phyloP scores from a whole-genome alignment of 2,797 vertebrate species.

The Scomberomorus guttatus region DNA sequence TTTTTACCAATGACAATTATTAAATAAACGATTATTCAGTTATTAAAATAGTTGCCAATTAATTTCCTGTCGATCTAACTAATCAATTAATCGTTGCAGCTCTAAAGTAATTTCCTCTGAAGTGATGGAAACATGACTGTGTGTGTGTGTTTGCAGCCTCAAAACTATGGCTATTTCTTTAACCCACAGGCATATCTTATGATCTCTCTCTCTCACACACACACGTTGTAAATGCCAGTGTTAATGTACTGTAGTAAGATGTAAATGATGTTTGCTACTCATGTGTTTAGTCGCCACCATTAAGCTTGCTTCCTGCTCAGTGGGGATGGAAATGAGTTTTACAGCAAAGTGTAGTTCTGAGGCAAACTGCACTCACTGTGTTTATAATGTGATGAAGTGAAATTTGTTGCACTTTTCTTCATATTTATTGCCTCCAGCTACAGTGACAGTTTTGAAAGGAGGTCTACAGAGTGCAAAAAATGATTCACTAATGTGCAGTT shows the following conservation, averaged over 20 bases:
- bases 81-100: not conserved
- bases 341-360: constrained; percentile 6
- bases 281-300: constrained; percentile 47
- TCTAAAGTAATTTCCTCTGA: not conserved
- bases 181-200: not conserved
- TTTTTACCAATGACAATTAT: too few relatives aligned
- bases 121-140: too few relatives aligned
- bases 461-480: not conserved
- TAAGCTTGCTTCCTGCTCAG: constrained; percentile 44
- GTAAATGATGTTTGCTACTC: constrained; percentile 55
- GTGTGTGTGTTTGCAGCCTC: not conserved
- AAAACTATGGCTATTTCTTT: constrained; percentile 16
- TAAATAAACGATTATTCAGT: not conserved
- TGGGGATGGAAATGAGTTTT: constrained; percentile 41
- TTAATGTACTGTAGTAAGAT: constrained; percentile 63
- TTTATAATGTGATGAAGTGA: not conserved
- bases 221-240: constrained; percentile 27
- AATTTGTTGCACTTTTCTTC: not conserved
- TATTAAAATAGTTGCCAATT: too few relatives aligned
- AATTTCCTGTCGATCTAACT: not conserved
- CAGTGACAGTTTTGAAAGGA: not conserved
- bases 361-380: not conserved
- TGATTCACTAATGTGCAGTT: not conserved
- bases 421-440: not conserved
- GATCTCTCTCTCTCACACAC: not conserved